Percentiles rank a stretch among this genome's conserved stretches.
These are phyloP conservation scores for Apogon talboti DNA, from an alignment of 2,797 vertebrate genomes.

Conservation along the genomic window DNA sequence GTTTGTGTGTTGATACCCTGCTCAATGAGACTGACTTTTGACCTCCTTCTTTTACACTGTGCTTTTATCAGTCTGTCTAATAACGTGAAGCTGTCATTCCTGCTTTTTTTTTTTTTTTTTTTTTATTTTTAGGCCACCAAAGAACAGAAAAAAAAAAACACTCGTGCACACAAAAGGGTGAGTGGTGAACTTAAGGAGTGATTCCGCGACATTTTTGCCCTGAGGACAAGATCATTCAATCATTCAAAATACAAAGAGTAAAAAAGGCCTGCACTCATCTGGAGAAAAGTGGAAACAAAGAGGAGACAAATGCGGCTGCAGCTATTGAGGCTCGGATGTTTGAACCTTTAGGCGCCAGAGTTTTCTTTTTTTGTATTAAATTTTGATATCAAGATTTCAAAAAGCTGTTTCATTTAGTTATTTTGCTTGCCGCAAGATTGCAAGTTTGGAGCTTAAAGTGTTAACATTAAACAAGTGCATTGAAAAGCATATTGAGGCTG, in stretches of 20 bases:
- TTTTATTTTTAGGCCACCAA: slow-evolving; percentile 26
- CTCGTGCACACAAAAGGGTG: slow-evolving; percentile 1
- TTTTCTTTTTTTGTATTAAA: too few species aligned
- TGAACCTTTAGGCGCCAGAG: too few species aligned
- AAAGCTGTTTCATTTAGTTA: too few species aligned
- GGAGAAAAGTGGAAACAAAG: slow-evolving; percentile 1
- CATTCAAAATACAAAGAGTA: slow-evolving; percentile 11
- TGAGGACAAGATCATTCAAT: slow-evolving; percentile 21
- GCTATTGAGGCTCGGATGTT: background rate
- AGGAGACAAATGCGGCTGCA: background rate
- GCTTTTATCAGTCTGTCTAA: background rate
- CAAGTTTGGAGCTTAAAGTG: too few species aligned
- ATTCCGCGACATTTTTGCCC: slow-evolving; percentile 17
- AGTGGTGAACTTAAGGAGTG: slow-evolving; percentile 16
- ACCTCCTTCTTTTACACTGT: background rate
- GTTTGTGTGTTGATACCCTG: background rate
- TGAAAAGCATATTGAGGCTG: too few species aligned
- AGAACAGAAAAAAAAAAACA: slow-evolving; percentile 10
- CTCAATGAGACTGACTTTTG: slow-evolving; percentile 28
- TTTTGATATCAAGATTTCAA: too few species aligned
- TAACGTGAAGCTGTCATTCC: background rate
- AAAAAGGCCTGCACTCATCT: background rate
- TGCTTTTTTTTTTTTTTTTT: slow-evolving; percentile 13
- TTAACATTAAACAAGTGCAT: too few species aligned
- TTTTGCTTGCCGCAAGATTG: too few species aligned